phyloP scores from a whole-genome alignment of 2,113 vertebrate genomes.

The Oreochromis niloticus region DNA sequence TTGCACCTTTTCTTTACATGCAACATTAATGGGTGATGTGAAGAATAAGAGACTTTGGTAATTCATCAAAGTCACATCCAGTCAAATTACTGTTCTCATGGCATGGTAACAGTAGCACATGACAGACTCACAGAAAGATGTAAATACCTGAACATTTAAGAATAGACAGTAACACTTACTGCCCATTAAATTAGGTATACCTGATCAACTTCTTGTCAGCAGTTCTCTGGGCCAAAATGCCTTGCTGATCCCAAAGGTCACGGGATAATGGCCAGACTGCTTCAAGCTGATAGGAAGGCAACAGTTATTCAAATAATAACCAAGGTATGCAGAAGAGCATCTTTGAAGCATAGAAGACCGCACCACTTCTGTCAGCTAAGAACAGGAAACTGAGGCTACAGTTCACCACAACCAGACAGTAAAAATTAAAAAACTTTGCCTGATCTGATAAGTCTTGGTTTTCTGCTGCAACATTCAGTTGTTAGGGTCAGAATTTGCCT shows the following conservation, averaged over 20 bases:
- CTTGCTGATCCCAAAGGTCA: neutral
- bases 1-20: neutral
- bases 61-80: neutral
- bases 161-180: neutral
- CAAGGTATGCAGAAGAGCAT: neutral
- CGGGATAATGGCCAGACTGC: neutral
- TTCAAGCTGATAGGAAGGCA: neutral
- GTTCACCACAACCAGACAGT: neutral
- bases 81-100: neutral
- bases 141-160: neutral
- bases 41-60: neutral
- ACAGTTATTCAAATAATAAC: neutral
- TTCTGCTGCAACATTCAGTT: neutral
- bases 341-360: neutral
- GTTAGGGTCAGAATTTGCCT: neutral
- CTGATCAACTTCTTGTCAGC: neutral
- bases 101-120: neutral
- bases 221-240: neutral
- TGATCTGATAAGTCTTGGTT: neutral
- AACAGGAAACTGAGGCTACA: neutral
- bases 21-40: neutral
- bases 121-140: neutral
- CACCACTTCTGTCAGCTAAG: neutral
- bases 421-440: neutral
- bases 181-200: neutral